A percentile compares a stretch with the other conserved stretches of the same genome.
These are phyloP conservation scores for Anguilla pacifica DNA, from an alignment of 2,797 vertebrate species.

Conservation along the genomic window DNA sequence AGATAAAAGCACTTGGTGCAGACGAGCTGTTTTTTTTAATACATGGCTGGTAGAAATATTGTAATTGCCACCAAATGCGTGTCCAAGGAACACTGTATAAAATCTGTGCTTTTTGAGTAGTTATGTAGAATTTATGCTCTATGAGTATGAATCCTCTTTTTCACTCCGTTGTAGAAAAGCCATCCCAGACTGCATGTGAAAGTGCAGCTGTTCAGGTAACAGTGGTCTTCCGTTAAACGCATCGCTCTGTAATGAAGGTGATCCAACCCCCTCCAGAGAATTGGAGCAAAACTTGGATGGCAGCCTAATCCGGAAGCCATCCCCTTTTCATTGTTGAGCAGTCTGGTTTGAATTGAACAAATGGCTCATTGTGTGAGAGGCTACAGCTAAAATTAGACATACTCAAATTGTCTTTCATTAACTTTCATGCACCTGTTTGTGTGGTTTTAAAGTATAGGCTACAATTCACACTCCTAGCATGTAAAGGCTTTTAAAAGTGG, in stretches of 20 bases:
- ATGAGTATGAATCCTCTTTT: background rate
- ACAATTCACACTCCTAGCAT: no score
- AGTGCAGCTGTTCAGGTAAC: background rate
- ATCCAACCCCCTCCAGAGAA: background rate
- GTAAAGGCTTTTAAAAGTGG: no score
- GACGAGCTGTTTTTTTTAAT: background rate
- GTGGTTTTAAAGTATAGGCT: no score
- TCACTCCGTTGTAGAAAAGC: background rate
- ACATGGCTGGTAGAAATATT: background rate
- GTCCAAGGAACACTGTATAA: background rate
- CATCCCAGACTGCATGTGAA: background rate
- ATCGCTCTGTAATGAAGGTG: background rate
- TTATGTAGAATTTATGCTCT: background rate
- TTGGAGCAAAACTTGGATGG: background rate
- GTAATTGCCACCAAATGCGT: background rate
- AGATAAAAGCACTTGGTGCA: background rate
- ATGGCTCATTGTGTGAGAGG: background rate
- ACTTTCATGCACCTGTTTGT: background rate
- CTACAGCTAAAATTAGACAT: background rate
- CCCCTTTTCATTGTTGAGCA: background rate
- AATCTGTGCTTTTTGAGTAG: background rate
- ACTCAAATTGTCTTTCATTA: background rate
- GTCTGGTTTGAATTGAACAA: background rate
- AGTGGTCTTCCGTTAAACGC: background rate
- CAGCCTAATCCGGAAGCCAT: background rate